Evolutionary conservation across 2,113 vertebrate genomes (phyloP).

Genomic region (Petroica traversi): DNA sequence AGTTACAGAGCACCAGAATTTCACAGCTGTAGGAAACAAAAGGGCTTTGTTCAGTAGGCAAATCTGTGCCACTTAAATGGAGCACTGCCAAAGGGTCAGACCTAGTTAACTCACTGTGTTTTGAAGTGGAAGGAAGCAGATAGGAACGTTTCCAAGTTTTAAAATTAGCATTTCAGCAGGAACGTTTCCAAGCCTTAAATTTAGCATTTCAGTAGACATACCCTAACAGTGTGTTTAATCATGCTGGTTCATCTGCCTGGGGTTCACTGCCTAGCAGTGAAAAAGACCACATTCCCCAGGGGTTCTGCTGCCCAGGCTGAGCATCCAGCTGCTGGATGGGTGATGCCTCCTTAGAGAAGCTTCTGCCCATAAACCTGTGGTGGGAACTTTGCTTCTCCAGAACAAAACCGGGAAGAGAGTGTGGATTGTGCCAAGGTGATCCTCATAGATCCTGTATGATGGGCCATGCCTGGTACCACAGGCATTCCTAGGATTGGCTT

Average conservation of each 20-base stretch:
- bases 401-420: not conserved
- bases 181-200: not conserved
- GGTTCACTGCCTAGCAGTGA: too few relatives aligned
- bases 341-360: not conserved
- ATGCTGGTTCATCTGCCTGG: not conserved
- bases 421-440: not conserved
- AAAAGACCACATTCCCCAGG: not conserved
- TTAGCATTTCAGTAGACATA: not conserved
- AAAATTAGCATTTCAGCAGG: not conserved
- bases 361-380: not conserved
- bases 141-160: not conserved
- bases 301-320: not conserved
- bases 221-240: not conserved
- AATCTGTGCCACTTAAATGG: not conserved
- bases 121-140: not conserved
- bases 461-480: not conserved
- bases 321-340: not conserved
- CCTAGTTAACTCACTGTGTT: not conserved
- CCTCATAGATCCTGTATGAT: not conserved
- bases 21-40: constrained; percentile 29
- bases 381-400: not conserved
- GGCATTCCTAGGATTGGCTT: not conserved
- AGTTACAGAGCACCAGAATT: not conserved
- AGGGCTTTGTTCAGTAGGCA: constrained; percentile 31
- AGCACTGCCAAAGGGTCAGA: not conserved